Base-by-base conservation (phyloP, 2,888 invertebrate genomes). In the Macaria liturata region DNA sequence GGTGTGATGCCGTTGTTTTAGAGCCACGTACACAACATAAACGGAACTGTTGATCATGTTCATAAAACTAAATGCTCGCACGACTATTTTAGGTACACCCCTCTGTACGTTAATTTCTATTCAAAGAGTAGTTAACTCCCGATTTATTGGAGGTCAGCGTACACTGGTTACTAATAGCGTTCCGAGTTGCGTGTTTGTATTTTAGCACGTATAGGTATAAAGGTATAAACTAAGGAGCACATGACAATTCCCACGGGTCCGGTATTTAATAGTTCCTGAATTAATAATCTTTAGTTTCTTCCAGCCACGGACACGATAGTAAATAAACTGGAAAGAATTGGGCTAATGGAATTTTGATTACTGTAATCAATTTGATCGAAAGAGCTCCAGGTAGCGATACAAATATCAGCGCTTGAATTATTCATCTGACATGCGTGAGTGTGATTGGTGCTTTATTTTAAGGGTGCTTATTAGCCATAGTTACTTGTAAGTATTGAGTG, bases 211-310 rank as follows among this genome's bases (percentile, higher is more conserved):
- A 42, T 61, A 62, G 65, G 60, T 59, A 61, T 45, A 8, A 50
- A 55, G 47, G 59, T 57, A 64, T 62, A 46, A 65, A 62, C 57
- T 66, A 64, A 62, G 46, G 51, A 59, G 56, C 66, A 67, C 62
- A 56, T 74, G 76, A 55, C 62, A 54, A 61, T 68, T 76, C 74
- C 65, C 76, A 74, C 67, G 62, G 30, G 42, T 31, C 30, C 49
- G 8, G 32, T 50, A 52, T 57, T 56, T 45, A 57, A 47, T 52
- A 54, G 56, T 32, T 53, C 42, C 39, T 46, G 53, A 55, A 60
- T 61, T 42, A 59, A 55, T 57, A 61, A 60, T 46, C 34, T 44
- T 42, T 46, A 30, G 32, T 32, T 48, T 55, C 34, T 51, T 34
- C 37, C 42, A 37, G 54, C 34, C 34, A 59, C 44, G 34, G 45